Conservation (phyloP, 2,888 invertebrate genomes). For the Electrophaes corylata region DNA sequence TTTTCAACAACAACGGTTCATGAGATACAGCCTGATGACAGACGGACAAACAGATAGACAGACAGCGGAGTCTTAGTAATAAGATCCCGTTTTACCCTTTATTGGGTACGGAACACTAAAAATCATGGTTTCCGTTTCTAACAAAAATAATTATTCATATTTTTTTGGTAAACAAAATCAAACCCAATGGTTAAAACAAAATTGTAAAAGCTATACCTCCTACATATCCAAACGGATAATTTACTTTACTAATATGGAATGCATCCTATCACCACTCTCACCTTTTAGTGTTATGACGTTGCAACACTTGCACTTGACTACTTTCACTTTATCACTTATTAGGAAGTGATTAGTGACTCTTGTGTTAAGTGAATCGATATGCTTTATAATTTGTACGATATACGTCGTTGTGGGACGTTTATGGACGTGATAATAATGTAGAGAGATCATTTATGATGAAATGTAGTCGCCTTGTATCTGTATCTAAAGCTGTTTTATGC, state of each 20-base stretch:
- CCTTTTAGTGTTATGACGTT: constrained; percentile 39
- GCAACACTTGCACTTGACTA: constrained; percentile 45
- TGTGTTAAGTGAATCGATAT: constrained; percentile 31
- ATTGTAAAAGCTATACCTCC: too few species aligned
- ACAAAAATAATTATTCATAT: too few species aligned
- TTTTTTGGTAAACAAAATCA: too few species aligned
- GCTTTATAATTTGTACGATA: constrained; percentile 24
- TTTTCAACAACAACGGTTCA: too few species aligned
- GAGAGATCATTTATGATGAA: constrained; percentile 20
- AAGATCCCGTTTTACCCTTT: too few species aligned
- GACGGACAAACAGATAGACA: too few species aligned
- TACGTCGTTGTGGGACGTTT: constrained; percentile 20
- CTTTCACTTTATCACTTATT: constrained; percentile 62
- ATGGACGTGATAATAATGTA: constrained; percentile 26
- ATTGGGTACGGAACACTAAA: too few species aligned
- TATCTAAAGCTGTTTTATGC: constrained; percentile 3
- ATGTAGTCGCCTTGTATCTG: constrained; percentile 2
- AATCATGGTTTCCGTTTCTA: too few species aligned
- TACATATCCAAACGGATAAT: neutral
- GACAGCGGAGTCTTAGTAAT: too few species aligned
- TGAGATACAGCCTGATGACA: too few species aligned
- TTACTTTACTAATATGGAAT: constrained; percentile 3
- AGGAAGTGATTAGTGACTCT: constrained; percentile 53
- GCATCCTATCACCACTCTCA: constrained; percentile 20
- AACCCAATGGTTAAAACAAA: too few species aligned